Evolutionary conservation across 1,140 invertebrate genomes (phyloP).

Genomic region (Drosophila seguyi): DNA sequence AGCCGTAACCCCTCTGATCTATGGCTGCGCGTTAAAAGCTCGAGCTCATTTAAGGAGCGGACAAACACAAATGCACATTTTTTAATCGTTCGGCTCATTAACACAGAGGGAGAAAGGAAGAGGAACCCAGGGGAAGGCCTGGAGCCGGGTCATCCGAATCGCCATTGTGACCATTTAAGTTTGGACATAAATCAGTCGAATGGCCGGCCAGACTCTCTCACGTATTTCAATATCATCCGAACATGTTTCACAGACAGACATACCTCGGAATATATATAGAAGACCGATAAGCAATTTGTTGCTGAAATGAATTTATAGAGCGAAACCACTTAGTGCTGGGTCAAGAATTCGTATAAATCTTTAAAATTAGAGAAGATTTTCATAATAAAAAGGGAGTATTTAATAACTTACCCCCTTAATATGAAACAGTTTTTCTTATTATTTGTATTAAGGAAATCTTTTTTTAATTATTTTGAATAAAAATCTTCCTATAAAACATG

Average conservation of each 20-base stretch:
- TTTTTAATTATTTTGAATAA: neutral
- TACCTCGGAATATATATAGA: constrained; percentile 5
- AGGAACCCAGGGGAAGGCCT: neutral
- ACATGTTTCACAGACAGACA: constrained; percentile 29
- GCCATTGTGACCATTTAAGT: constrained; percentile 60
- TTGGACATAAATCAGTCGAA: constrained; percentile 57
- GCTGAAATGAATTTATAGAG: constrained; percentile 7
- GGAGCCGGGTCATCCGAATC: constrained; percentile 52
- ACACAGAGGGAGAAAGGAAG: constrained; percentile 30
- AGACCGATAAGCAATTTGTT: constrained; percentile 12
- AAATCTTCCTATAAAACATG: neutral
- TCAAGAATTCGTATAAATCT: neutral
- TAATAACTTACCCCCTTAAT: no score
- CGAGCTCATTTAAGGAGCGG: constrained; percentile 82
- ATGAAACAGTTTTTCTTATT: no score
- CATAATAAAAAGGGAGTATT: no score
- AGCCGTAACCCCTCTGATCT: constrained; percentile 8
- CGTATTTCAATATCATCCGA: constrained; percentile 24
- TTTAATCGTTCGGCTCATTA: constrained; percentile 84
- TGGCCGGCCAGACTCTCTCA: constrained; percentile 40
- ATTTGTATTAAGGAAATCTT: no score
- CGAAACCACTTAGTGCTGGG: neutral
- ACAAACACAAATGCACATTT: constrained; percentile 84
- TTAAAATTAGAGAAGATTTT: no score
- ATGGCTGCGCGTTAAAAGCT: constrained; percentile 74